A percentile compares a stretch with the other conserved stretches of the same genome.
Evolutionary conservation across 2,888 invertebrate genomes (phyloP).

Genomic region (Agrotis ipsilon): DNA sequence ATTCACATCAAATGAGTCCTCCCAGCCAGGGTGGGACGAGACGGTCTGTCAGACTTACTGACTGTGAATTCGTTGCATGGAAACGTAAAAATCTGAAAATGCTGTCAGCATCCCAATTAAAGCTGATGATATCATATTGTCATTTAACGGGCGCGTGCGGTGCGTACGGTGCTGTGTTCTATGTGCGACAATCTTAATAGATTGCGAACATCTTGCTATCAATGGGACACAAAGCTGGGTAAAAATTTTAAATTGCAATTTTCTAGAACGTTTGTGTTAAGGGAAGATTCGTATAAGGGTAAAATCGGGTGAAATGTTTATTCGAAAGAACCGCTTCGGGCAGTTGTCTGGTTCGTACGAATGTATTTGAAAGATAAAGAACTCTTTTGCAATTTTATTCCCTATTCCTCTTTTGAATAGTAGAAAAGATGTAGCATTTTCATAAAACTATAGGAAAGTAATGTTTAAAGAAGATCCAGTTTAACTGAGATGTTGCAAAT

Average conservation of each 20-base stretch:
- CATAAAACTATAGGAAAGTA: constrained; percentile 6
- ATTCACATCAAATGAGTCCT: no score
- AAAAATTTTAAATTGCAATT: not conserved
- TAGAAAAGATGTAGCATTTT: constrained; percentile 21
- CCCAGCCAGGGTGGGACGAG: no score
- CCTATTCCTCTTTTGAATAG: constrained; percentile 29
- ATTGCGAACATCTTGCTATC: no score
- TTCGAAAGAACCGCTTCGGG: constrained; percentile 49
- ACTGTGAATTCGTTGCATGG: no score
- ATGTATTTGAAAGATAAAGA: constrained; percentile 61
- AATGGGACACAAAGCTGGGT: not conserved
- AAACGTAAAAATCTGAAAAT: no score
- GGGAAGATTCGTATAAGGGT: constrained; percentile 22
- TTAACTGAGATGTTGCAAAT: not conserved
- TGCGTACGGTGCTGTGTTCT: no score
- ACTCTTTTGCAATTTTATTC: constrained; percentile 42
- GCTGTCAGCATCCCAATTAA: no score
- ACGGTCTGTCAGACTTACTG: no score
- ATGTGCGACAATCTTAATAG: no score
- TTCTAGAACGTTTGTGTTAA: constrained; percentile 30
- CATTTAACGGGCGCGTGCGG: no score
- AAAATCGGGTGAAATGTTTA: constrained; percentile 53
- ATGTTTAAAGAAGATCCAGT: not conserved
- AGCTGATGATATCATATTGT: no score
- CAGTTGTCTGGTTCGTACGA: constrained; percentile 48